Percentiles rank a stretch among this genome's conserved stretches.
Conservation (phyloP, 1,140 invertebrate genomes). For the Wiebesia pumilae region DNA sequence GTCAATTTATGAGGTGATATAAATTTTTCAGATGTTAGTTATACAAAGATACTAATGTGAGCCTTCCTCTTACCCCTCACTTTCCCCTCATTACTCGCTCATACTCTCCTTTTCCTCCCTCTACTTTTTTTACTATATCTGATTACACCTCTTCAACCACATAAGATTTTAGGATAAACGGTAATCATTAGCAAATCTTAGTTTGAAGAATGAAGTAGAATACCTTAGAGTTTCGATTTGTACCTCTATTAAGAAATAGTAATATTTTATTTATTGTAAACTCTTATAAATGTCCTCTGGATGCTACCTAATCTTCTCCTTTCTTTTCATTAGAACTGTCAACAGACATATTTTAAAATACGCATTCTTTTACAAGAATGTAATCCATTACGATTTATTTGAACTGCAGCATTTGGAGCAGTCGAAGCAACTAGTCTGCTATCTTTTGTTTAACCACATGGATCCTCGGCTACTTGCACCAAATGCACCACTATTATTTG, state of each 20-base stretch:
- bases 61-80: too few relatives aligned
- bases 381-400: conserved; percentile 51
- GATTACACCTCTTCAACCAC: not conserved
- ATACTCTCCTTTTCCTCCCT: not conserved
- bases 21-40: too few relatives aligned
- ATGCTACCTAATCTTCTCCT: not conserved
- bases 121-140: not conserved
- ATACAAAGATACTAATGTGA: too few relatives aligned
- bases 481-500: conserved; percentile 61
- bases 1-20: not conserved
- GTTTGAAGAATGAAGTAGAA: conserved; percentile 46
- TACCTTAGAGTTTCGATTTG: conserved; percentile 17
- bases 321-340: not conserved
- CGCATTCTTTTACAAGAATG: not conserved
- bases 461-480: conserved; percentile 69
- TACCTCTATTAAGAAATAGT: conserved; percentile 38
- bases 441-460: conserved; percentile 78
- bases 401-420: conserved; percentile 78
- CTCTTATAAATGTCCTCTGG: not conserved
- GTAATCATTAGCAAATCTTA: conserved; percentile 55
- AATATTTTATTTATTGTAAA: conserved; percentile 27
- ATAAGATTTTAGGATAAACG: conserved; percentile 39
- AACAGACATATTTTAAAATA: conserved; percentile 19
- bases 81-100: too few relatives aligned
- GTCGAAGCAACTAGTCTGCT: conserved; percentile 80